Conservation (phyloP, 2,797 vertebrate genomes). For the Semotilus atromaculatus region DNA sequence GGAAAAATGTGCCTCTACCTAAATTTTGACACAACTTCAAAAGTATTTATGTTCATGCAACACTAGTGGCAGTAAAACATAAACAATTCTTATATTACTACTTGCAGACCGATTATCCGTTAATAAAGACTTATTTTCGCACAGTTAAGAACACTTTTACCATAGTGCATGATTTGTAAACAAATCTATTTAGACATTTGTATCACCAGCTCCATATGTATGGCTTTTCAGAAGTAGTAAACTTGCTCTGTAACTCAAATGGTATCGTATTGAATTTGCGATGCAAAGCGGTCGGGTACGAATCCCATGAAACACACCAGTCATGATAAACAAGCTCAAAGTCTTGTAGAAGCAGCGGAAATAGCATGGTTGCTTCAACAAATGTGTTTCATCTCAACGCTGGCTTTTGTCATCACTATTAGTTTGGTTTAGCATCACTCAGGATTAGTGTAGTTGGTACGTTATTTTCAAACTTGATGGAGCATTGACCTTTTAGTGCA, state of each 20-base stretch:
- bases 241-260: neutral
- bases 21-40: neutral
- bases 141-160: neutral
- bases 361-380: neutral
- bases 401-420: neutral
- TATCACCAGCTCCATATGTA: neutral
- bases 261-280: neutral
- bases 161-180: neutral
- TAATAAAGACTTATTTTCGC: neutral
- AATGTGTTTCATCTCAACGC: neutral
- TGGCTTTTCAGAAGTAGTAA: neutral
- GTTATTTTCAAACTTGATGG: neutral
- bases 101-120: neutral
- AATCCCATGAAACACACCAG: neutral
- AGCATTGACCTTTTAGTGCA: neutral
- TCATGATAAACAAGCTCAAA: neutral
- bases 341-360: neutral
- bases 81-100: neutral
- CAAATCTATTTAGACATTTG: neutral
- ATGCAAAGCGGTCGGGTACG: no score
- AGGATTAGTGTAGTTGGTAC: neutral
- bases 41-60: no score
- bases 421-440: neutral
- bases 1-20: neutral
- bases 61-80: neutral